phyloP scores from a whole-genome alignment of 2,888 invertebrate species.

The Desoria tigrina region DNA sequence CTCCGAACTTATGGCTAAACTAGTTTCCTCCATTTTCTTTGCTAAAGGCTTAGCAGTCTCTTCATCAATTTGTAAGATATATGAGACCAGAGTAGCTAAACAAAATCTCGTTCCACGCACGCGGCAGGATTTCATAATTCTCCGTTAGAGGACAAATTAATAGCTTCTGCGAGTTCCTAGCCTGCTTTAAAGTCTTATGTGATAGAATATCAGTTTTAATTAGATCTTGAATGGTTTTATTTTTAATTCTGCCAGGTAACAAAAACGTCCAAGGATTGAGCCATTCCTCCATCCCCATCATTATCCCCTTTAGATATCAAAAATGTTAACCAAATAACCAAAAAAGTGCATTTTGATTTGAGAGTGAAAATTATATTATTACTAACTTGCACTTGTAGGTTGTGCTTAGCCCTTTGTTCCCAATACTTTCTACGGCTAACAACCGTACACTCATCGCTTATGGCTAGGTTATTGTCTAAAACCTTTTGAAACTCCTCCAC shows the following conservation, averaged over 20 bases:
- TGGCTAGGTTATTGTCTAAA: conserved; percentile 39
- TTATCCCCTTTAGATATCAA: conserved; percentile 25
- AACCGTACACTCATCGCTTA: conserved; percentile 42
- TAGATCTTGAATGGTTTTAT: conserved; percentile 33
- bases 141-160: conserved; percentile 48
- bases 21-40: conserved; percentile 30
- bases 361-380: too few species aligned
- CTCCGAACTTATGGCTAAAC: conserved; percentile 21
- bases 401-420: conserved; percentile 46
- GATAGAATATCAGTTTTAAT: conserved; percentile 27
- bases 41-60: conserved; percentile 17
- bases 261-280: conserved; percentile 47
- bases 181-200: conserved; percentile 26
- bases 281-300: conserved; percentile 49
- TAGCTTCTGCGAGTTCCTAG: conserved; percentile 28
- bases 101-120: conserved; percentile 7
- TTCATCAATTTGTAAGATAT: conserved; percentile 28
- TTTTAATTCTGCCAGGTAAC: conserved; percentile 46
- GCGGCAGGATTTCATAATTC: conserved; percentile 39
- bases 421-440: conserved; percentile 43
- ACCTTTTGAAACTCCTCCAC: conserved; percentile 44
- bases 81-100: conserved; percentile 29
- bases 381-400: conserved; percentile 36
- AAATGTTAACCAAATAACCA: neutral
- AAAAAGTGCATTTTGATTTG: neutral